These are phyloP conservation scores for Tetranychus truncatus DNA, from an alignment of 2,888 invertebrate species.

Conservation along the genomic window DNA sequence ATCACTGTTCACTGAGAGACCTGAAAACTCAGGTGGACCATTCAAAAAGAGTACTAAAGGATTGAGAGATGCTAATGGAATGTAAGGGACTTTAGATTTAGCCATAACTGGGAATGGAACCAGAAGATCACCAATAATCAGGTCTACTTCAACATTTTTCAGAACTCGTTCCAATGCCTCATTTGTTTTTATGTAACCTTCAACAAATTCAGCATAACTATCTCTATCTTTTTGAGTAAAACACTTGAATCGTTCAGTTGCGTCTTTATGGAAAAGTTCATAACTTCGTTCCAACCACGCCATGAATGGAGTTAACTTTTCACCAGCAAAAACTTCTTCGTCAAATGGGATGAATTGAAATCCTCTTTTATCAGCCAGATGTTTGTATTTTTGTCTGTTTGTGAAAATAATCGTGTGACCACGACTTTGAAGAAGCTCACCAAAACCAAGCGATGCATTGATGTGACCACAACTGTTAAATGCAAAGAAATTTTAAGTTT, in stretches of 20 bases:
- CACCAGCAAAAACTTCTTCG: neutral
- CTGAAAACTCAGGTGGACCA: constrained; percentile 6
- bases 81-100: neutral
- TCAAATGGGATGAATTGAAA: neutral
- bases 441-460: neutral
- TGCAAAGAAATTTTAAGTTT: too few species aligned
- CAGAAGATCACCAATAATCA: neutral
- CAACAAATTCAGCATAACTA: neutral
- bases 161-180: neutral
- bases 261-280: neutral
- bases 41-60: neutral
- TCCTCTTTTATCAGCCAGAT: neutral
- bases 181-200: neutral
- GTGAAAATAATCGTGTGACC: constrained; percentile 1
- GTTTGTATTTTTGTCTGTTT: neutral
- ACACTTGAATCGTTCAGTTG: neutral
- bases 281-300: neutral
- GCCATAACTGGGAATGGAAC: neutral
- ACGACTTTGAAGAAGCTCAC: neutral
- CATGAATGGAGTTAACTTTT: neutral
- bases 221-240: neutral
- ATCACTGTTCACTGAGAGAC: neutral
- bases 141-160: neutral
- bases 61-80: neutral
- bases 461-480: neutral